Base-by-base conservation (phyloP, 1,140 invertebrate genomes). In the Batillaria attramentaria region DNA sequence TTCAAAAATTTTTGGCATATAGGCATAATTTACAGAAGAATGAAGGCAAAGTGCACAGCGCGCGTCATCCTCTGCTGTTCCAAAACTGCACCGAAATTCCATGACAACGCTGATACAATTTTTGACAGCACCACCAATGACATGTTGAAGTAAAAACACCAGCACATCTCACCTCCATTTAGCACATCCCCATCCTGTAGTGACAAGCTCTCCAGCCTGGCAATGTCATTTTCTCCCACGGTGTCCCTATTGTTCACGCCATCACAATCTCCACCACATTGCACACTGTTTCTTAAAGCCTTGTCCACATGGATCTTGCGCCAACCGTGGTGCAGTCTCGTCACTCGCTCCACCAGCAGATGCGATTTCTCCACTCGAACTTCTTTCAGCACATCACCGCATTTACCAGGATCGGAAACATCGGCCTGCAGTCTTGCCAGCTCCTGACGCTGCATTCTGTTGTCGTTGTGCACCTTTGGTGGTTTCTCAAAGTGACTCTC, bases 401-500 rank as follows among this genome's bases (percentile, higher is more conserved):
- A n/a, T 39, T n/a, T 43, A 60, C 77, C 43, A 57, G 62, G 31
- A 54, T 81, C 54, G 10, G 31, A 20, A 24, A 81, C 35, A 31
- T 78, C 37, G 20, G 79, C 54, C 28, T 88, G 84, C 6, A 87
- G 72, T 73, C 85, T 79, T 65, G 84, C 83, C 3, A 89, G 76
- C 37, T 91, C 70, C 28, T 92, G 92, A 84, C 93, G 93, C 85
- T 91, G 94, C 89, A 90, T 92, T 91, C 97, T 98, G 68, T 95
- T 94, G 39, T 97, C 92, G 92, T 98, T 98, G 86, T 98, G 97
- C 68, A 97, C 93, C 86, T 94, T 93, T 0, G 97, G 93, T 0
- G 97, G 96, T 83, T 96, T 94, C n/a, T 92, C 92, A 88, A 98
- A 93, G 88, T 98, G 97, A 82, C 93, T 92, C 90, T 99, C 97